These are phyloP conservation scores for Folsomia candida DNA, from an alignment of 2,888 invertebrate species.

Conservation along the genomic window DNA sequence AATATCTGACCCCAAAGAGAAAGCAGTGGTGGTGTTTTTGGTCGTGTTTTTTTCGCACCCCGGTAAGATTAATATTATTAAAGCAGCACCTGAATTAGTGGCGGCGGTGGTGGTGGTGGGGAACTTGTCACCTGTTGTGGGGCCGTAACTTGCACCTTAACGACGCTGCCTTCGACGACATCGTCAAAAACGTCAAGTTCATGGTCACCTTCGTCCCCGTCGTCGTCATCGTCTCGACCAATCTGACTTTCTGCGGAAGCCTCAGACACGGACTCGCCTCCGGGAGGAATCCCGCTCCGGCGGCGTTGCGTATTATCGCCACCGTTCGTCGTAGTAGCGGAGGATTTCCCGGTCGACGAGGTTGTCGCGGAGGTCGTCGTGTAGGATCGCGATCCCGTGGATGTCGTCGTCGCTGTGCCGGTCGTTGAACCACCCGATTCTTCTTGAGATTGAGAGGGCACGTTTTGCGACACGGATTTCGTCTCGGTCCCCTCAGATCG, in stretches of 20 bases:
- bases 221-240: constrained; percentile 21
- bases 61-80: background rate
- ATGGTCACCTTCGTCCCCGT: constrained; percentile 22
- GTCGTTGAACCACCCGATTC: constrained; percentile 39
- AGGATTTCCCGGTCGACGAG: constrained; percentile 39
- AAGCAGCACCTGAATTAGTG: constrained; percentile 56
- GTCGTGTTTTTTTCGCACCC: too few relatives aligned
- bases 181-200: constrained; percentile 25
- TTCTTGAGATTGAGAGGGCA: constrained; percentile 34
- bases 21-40: too few relatives aligned
- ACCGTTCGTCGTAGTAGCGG: constrained; percentile 18
- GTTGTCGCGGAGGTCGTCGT: constrained; percentile 24
- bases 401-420: constrained; percentile 37
- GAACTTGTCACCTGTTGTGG: too few relatives aligned
- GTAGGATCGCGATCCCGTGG: constrained; percentile 21
- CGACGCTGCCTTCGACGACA: constrained; percentile 35
- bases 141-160: constrained; percentile 48
- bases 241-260: constrained; percentile 24
- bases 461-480: constrained; percentile 32
- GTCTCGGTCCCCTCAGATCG: constrained; percentile 48
- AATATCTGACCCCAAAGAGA: too few relatives aligned
- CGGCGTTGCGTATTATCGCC: constrained; percentile 24
- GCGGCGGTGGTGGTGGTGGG: constrained; percentile 55
- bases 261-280: background rate
- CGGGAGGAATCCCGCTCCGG: constrained; percentile 13